Percentiles rank a stretch among this genome's conserved stretches.
Evolutionary conservation across 2,113 vertebrate species (phyloP).

Genomic region (Psittacus erithacus): DNA sequence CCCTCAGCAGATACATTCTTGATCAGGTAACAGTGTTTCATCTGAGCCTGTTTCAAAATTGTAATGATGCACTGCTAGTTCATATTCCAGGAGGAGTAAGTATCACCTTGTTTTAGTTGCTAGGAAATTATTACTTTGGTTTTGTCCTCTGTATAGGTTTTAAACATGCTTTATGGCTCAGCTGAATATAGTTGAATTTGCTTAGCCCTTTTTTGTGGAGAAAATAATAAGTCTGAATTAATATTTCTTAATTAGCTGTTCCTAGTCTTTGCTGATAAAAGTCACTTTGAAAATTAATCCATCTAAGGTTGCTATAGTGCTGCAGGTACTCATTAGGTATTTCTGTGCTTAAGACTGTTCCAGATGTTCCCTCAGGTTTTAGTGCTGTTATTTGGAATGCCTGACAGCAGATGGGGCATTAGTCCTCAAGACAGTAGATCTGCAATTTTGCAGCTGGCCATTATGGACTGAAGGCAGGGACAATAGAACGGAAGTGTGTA

Average conservation of each 20-base stretch:
- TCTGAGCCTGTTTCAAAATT: slow-evolving; percentile 12
- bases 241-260: slow-evolving; percentile 45
- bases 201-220: background rate
- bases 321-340: background rate
- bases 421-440: background rate
- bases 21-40: background rate
- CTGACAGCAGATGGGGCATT: background rate
- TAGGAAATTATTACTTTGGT: slow-evolving; percentile 11
- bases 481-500: background rate
- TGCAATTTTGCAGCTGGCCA: background rate
- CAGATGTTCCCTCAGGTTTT: background rate
- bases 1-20: background rate
- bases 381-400: background rate
- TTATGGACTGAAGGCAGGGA: background rate
- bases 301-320: background rate
- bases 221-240: slow-evolving; percentile 25
- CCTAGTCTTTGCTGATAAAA: slow-evolving; percentile 22
- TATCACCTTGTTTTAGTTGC: background rate
- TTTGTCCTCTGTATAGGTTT: slow-evolving; percentile 13
- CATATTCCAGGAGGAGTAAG: slow-evolving; percentile 3
- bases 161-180: background rate
- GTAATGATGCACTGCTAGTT: background rate
- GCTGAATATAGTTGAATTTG: slow-evolving; percentile 4
- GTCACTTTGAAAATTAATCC: slow-evolving; percentile 29
- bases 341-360: background rate